Evolutionary conservation across 2,888 invertebrate species (phyloP).

Genomic region (Tetheella fluctuosa): DNA sequence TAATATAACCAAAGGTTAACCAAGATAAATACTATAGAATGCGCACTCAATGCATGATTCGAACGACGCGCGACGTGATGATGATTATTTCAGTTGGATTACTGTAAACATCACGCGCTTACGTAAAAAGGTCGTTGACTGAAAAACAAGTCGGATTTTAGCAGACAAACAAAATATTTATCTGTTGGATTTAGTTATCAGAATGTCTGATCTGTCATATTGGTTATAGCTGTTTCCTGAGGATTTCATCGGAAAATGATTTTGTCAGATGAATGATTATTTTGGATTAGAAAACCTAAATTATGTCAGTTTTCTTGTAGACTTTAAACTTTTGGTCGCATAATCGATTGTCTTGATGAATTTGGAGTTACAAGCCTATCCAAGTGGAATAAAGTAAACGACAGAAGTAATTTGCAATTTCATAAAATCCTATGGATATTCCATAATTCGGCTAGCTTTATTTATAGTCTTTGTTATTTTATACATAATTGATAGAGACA

Average conservation of each 20-base stretch:
- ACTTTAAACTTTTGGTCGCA: no score
- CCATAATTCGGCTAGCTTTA: no score
- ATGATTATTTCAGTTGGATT: background rate
- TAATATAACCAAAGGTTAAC: background rate
- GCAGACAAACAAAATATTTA: background rate
- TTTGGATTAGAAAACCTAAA: no score
- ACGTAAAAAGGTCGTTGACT: constrained; percentile 7
- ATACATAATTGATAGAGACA: background rate
- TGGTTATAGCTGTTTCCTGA: background rate
- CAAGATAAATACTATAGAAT: background rate
- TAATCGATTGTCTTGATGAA: no score
- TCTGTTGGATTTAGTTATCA: background rate
- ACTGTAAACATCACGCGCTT: background rate
- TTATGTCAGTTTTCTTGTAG: no score
- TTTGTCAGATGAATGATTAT: no score
- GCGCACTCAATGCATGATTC: background rate
- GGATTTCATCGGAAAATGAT: background rate
- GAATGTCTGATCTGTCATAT: background rate
- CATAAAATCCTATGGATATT: no score
- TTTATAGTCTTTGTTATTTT: background rate
- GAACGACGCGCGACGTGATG: background rate
- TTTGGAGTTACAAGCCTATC: no score
- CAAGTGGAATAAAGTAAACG: no score
- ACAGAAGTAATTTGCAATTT: no score
- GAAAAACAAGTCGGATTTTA: background rate